Evolutionary conservation across 2,888 invertebrate genomes (phyloP).

Genomic region (Cephonodes hylas): DNA sequence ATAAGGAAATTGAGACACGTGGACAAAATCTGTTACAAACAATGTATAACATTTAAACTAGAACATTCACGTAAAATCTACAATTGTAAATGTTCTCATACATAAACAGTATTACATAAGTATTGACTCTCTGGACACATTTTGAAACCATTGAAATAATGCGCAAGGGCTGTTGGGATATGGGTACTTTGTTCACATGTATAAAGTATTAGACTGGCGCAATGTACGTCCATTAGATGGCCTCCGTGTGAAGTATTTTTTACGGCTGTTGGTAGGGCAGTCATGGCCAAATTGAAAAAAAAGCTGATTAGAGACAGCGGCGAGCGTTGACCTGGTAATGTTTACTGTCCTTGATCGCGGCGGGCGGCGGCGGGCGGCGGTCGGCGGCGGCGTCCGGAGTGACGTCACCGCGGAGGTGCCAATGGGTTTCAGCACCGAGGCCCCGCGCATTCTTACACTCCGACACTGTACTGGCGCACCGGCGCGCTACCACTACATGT

Average conservation of each 20-base stretch:
- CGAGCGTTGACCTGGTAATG: conserved; percentile 78
- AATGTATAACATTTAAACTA: not conserved
- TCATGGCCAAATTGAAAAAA: conserved; percentile 59
- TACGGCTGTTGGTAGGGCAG: conserved; percentile 56
- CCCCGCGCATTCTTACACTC: not conserved
- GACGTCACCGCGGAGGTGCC: conserved; percentile 77
- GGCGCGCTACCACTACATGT: not conserved
- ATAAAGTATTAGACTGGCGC: conserved; percentile 4
- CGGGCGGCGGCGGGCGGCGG: conserved; percentile 51
- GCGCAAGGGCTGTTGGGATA: not conserved
- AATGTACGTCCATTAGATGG: conserved; percentile 42
- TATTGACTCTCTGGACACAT: not conserved
- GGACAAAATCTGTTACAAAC: not conserved
- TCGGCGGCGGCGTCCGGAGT: conserved; percentile 47
- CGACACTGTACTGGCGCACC: not conserved
- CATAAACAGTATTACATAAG: too few species aligned
- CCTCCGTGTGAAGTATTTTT: conserved; percentile 45
- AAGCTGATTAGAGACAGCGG: conserved; percentile 63
- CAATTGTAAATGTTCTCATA: too few species aligned
- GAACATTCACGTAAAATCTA: not conserved
- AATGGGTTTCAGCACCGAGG: conserved; percentile 68
- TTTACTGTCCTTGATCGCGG: conserved; percentile 77
- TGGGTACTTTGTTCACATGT: not conserved
- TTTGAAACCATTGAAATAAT: not conserved
- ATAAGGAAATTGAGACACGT: not conserved